Conservation (phyloP, 2,113 vertebrate species). For the Ginglymostoma cirratum region DNA sequence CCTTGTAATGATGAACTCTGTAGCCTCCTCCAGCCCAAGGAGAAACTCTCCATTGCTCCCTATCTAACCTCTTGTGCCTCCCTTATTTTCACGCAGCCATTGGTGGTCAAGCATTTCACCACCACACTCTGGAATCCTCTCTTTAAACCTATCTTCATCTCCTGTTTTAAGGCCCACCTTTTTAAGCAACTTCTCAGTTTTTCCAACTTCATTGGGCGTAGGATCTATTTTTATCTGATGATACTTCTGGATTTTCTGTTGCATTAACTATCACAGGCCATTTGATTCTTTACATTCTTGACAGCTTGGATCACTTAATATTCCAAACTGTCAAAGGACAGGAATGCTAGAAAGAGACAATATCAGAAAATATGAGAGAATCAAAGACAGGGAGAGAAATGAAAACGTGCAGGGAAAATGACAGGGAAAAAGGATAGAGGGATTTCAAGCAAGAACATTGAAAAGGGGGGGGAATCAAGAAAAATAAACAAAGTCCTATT, state of each 20-base stretch:
- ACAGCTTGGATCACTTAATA: conserved; percentile 57
- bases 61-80: background rate
- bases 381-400: background rate
- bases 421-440: background rate
- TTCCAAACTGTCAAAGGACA: conserved; percentile 75
- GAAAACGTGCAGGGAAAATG: background rate
- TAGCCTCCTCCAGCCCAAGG: background rate
- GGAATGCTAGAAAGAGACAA: background rate
- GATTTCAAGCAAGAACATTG: background rate
- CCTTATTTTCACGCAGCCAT: background rate
- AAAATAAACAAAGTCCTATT: background rate
- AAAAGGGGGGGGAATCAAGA: background rate
- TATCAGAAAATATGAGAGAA: background rate
- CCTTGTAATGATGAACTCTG: background rate
- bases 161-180: background rate
- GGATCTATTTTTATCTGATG: background rate
- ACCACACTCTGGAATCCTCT: background rate
- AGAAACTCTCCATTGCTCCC: background rate
- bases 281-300: background rate
- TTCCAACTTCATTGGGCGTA: background rate
- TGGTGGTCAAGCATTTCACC: background rate
- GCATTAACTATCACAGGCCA: background rate
- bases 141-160: background rate
- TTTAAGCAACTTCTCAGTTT: background rate
- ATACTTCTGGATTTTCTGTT: background rate